Evolutionary conservation across 2,888 invertebrate species (phyloP).

Genomic region (Meteorus cinctellus): DNA sequence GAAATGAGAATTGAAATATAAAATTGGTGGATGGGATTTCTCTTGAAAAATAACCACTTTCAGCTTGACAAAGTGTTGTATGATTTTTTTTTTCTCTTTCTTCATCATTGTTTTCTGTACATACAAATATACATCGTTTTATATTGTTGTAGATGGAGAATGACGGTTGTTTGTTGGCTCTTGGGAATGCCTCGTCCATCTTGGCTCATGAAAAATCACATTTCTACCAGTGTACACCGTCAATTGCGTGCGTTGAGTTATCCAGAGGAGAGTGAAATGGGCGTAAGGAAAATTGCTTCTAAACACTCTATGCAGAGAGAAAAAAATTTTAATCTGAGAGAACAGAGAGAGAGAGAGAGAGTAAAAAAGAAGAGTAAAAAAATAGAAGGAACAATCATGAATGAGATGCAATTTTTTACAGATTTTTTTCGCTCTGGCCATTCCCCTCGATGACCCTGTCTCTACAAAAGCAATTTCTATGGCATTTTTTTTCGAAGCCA

Average conservation of each 20-base stretch:
- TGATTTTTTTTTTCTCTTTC: background rate
- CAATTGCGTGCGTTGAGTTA: conserved; percentile 59
- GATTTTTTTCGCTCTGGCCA: conserved; percentile 81
- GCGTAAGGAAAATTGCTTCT: conserved; percentile 52
- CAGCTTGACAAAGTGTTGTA: conserved; percentile 3
- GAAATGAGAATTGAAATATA: conserved; percentile 33
- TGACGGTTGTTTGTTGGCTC: conserved; percentile 23
- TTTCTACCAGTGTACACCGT: conserved; percentile 53
- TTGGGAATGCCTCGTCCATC: conserved; percentile 2
- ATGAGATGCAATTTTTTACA: conserved; percentile 65
- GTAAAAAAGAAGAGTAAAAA: background rate
- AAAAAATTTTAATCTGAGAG: background rate
- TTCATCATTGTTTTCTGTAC: background rate
- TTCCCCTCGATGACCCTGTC: conserved; percentile 79
- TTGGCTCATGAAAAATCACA: conserved; percentile 45
- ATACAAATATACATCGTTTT: conserved; percentile 1
- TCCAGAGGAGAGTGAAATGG: conserved; percentile 65
- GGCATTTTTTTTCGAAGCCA: conserved; percentile 83
- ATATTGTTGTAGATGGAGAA: conserved; percentile 36
- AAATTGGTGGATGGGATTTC: conserved; percentile 20
- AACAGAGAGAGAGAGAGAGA: background rate
- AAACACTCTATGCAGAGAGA: background rate
- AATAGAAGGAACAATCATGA: too few species aligned
- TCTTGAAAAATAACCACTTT: background rate
- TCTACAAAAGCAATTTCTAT: conserved; percentile 80